Conservation (phyloP, 2,113 vertebrate species). For the Syngnathus scovelli region DNA sequence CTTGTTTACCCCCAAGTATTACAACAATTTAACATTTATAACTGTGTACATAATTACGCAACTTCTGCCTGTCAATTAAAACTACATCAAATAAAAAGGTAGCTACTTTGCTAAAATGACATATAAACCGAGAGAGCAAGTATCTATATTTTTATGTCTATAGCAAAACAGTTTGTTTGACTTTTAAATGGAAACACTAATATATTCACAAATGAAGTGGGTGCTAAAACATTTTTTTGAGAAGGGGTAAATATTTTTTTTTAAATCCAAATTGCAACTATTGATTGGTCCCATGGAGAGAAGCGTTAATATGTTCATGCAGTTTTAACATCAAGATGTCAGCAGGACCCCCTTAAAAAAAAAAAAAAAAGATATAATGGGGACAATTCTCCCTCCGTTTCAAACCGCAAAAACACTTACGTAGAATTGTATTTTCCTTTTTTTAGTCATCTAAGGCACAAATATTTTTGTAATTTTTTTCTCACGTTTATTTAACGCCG, state of each 20-base stretch:
- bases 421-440: neutral
- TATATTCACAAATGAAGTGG: neutral
- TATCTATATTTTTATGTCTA: neutral
- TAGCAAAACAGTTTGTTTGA: neutral
- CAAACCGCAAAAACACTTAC: neutral
- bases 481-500: neutral
- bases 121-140: slow-evolving; percentile 8
- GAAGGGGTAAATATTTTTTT: no score
- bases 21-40: slow-evolving; percentile 25
- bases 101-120: slow-evolving; percentile 13
- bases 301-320: slow-evolving; percentile 40
- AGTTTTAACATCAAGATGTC: slow-evolving; percentile 21
- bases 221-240: neutral
- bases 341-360: slow-evolving; percentile 10
- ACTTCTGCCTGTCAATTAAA: slow-evolving; percentile 14
- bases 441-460: slow-evolving; percentile 63
- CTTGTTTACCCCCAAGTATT: slow-evolving; percentile 6
- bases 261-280: neutral
- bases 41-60: slow-evolving; percentile 16
- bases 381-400: neutral
- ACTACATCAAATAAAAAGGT: slow-evolving; percentile 25
- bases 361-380: neutral
- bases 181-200: neutral
- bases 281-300: slow-evolving; percentile 55
- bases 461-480: slow-evolving; percentile 34